Conservation (phyloP, 2,888 invertebrate species). For the Eupithecia vulgata region DNA sequence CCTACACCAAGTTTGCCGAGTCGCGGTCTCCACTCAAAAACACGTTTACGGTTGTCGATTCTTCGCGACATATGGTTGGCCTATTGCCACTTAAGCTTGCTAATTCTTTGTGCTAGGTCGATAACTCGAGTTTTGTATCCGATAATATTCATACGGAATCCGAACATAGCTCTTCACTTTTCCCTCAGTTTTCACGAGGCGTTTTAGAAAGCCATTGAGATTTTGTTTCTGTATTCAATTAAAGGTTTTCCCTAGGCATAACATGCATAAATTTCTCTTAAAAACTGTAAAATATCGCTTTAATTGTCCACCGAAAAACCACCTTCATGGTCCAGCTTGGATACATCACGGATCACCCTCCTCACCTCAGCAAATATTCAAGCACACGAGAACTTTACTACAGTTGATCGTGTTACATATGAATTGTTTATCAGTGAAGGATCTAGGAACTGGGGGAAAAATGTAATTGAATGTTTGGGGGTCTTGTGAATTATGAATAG, state of each 20-base stretch:
- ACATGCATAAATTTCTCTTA: neutral
- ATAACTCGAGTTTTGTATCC: too few relatives aligned
- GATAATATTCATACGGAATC: too few relatives aligned
- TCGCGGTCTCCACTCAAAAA: too few relatives aligned
- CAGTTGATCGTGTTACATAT: conserved; percentile 27
- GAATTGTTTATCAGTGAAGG: conserved; percentile 41
- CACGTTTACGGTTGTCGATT: too few relatives aligned
- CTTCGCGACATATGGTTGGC: too few relatives aligned
- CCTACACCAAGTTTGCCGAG: too few relatives aligned
- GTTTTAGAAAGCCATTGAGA: neutral
- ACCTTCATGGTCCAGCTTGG: neutral
- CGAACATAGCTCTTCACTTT: too few relatives aligned
- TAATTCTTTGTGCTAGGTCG: too few relatives aligned
- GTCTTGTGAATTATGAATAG: conserved; percentile 34
- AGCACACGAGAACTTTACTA: conserved; percentile 24
- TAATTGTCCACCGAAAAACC: neutral
- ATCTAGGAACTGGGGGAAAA: conserved; percentile 38
- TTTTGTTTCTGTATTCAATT: neutral
- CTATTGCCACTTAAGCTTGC: too few relatives aligned
- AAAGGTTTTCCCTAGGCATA: neutral
- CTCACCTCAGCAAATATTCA: conserved; percentile 21
- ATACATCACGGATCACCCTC: neutral
- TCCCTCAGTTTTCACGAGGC: neutral
- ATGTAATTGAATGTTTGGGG: conserved; percentile 39
- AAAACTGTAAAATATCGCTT: neutral